Base-by-base conservation (phyloP, 2,888 invertebrate genomes). In the Meteorus colon region DNA sequence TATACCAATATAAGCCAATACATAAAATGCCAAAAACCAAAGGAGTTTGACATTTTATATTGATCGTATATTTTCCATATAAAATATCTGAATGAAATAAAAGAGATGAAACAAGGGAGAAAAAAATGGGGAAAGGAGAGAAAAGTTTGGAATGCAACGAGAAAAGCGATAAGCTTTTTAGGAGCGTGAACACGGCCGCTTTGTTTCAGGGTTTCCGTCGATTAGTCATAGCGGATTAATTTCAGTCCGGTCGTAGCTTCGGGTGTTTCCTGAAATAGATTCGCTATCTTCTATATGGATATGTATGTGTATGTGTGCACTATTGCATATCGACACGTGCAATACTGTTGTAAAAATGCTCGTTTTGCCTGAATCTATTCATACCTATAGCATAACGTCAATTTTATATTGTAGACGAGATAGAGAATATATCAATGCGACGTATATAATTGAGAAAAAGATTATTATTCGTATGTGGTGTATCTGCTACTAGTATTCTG, bases 211-310 rank as follows among this genome's bases (percentile, higher is more conserved):
- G 80, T 75, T 81, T 79, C 73, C 80, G 79, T 80, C 80, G 81
- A 81, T 81, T 81, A 81, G 81, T 81, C 80, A 81, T 80, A 81
- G 77, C 78, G 76, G 77, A 81, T 81, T 81, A 78, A 80, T 77
- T 75, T 34, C 48, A 63, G 69, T 75, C 72, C 70, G 76, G 66
- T 78, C 76, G 73, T 74, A 75, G 76, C 73, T 72, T 75, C 74
- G 66, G 55, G 74, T 34, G 69, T 37, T 51, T 63, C 74, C 69
- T 69, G 63, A 37, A 75, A 75, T 65, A 75, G 70, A 75, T 75
- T 69, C n/a, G 31, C 34, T 63, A 63, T 63, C 63, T 63, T 19
- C 12, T 60, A 16, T 31, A 48, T n/a, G 16, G 48, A 48, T 48
- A 31, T 48, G 34, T 48, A 27, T 62, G 68, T 70, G 63, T 31